A percentile compares a stretch with the other conserved stretches of the same genome.
These are phyloP conservation scores for Xestia xanthographa DNA, from an alignment of 2,888 invertebrate species.

Conservation along the genomic window DNA sequence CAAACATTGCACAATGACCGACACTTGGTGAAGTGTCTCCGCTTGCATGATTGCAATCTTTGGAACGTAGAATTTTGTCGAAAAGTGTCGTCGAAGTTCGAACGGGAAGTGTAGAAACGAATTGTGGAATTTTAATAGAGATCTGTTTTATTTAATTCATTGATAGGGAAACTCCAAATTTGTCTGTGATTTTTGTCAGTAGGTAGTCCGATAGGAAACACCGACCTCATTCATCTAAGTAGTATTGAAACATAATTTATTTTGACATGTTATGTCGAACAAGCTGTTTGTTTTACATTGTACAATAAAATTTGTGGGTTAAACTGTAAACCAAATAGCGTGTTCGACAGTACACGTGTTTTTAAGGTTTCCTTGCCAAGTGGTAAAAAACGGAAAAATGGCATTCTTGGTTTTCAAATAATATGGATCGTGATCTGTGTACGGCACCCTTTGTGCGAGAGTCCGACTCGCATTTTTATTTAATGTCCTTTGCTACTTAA, in stretches of 20 bases:
- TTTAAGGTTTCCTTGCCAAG: not conserved
- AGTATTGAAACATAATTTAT: not conserved
- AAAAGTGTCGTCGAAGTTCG: slow-evolving; percentile 6
- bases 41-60: slow-evolving; percentile 44
- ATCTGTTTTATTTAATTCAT: not conserved
- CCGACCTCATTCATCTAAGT: not conserved
- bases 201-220: not conserved
- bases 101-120: not conserved
- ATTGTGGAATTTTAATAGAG: not conserved
- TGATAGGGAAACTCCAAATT: not conserved
- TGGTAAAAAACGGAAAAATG: no score
- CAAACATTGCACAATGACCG: slow-evolving; percentile 56
- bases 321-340: no score
- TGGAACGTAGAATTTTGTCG: slow-evolving; percentile 23
- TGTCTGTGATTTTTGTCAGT: not conserved
- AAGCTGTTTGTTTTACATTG: no score
- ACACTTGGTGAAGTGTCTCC: slow-evolving; percentile 43
- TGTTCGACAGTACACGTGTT: not conserved
- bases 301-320: no score
- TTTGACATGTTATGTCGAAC: no score
- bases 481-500: no score
- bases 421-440: no score
- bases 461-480: no score
- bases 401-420: no score
- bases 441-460: no score